Percentiles rank a stretch among this genome's conserved stretches.
These are phyloP conservation scores for Prunella himalayana DNA, from an alignment of 2,113 vertebrate species.

Conservation along the genomic window DNA sequence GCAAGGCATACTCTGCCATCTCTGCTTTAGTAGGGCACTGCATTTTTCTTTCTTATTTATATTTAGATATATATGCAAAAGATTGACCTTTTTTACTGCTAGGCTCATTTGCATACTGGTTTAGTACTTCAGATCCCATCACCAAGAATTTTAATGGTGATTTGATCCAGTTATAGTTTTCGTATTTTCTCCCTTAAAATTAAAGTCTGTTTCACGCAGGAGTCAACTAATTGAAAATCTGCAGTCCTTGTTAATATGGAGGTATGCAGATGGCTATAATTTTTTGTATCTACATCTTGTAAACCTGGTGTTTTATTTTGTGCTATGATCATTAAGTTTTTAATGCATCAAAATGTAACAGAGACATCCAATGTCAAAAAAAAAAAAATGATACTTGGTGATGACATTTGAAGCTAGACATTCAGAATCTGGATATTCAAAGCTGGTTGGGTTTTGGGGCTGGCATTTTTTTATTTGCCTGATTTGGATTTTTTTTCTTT, in stretches of 20 bases:
- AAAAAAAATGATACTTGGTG: too few relatives aligned
- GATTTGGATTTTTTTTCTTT: rapidly evolving
- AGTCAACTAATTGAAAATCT: neutral
- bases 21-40: neutral
- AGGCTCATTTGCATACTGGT: neutral
- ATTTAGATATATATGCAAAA: neutral
- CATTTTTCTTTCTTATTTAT: neutral
- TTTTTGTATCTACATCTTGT: neutral
- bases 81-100: neutral
- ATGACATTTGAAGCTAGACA: neutral
- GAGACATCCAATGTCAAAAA: neutral
- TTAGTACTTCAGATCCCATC: neutral
- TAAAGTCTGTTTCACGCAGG: neutral
- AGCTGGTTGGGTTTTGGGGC: rapidly evolving
- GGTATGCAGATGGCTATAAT: rapidly evolving
- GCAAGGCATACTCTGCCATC: neutral
- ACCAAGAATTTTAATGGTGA: neutral
- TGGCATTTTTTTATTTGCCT: neutral
- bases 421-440: neutral
- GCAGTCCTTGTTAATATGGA: neutral
- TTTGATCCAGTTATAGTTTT: neutral
- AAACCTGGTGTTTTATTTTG: neutral
- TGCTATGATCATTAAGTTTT: neutral
- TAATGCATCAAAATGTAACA: neutral
- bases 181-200: neutral